Conservation (phyloP, 2,888 invertebrate species). For the Sinopyrophorus schimmeli region DNA sequence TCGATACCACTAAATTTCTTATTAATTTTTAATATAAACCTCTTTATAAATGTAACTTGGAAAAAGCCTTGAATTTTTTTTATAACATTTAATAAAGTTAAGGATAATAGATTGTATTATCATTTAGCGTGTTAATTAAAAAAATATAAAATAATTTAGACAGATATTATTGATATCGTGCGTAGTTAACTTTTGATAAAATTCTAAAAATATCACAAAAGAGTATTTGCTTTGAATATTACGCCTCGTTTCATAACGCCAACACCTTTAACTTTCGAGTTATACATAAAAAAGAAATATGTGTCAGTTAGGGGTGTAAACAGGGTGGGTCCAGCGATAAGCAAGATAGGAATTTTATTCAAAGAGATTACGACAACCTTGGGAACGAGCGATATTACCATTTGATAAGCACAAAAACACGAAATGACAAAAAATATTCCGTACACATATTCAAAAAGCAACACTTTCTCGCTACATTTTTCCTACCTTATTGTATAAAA, state of each 20-base stretch:
- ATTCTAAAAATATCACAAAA: not conserved
- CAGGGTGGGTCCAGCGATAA: constrained; percentile 45
- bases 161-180: no score
- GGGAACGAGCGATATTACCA: constrained; percentile 37
- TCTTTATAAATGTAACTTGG: no score
- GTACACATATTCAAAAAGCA: constrained; percentile 5
- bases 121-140: no score
- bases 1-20: no score
- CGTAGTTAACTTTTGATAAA: no score
- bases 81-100: no score
- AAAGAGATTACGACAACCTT: constrained; percentile 44
- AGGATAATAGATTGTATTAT: no score
- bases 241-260: constrained; percentile 15
- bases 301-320: constrained; percentile 43
- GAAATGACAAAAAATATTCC: constrained; percentile 30
- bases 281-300: constrained; percentile 35
- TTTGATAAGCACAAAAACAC: constrained; percentile 34
- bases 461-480: no score
- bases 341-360: constrained; percentile 45
- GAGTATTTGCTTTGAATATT: not conserved
- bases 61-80: no score
- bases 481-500: no score
- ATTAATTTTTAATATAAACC: no score
- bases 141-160: no score
- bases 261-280: constrained; percentile 23